Conservation (phyloP, 2,888 invertebrate species). For the Pyrrhosoma nymphula region DNA sequence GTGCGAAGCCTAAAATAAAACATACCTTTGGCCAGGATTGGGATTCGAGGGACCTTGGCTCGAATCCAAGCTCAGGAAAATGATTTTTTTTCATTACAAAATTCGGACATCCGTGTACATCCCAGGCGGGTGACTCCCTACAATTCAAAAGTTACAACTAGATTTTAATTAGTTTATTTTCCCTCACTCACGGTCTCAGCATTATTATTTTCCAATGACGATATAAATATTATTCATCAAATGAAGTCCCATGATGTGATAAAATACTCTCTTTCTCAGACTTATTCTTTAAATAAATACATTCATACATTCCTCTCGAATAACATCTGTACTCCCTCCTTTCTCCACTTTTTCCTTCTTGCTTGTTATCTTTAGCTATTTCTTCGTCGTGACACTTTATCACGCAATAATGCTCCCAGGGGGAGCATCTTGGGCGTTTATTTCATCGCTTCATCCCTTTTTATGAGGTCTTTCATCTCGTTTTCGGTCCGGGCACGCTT, state of each 20-base stretch:
- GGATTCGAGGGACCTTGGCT: no score
- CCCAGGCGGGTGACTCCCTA: no score
- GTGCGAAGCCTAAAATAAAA: no score
- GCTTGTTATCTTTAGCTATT: neutral
- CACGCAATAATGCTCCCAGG: neutral
- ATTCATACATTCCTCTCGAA: neutral
- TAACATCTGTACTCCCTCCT: neutral
- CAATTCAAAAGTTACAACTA: no score
- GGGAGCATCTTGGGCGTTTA: neutral
- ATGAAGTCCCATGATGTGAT: neutral
- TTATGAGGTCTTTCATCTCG: neutral
- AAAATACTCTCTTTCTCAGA: neutral
- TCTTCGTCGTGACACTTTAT: neutral
- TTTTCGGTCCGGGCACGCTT: neutral
- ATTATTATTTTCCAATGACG: neutral
- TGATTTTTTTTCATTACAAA: no score
- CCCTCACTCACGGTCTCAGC: neutral
- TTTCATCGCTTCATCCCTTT: neutral
- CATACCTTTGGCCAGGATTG: no score
- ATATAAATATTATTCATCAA: neutral
- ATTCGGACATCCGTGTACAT: no score
- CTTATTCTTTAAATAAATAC: neutral
- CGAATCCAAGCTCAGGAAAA: no score
- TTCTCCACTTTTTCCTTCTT: neutral
- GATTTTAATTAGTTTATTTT: no score